These are phyloP conservation scores for Tetrapedia diversipes DNA, from an alignment of 2,888 invertebrate species.

Conservation along the genomic window DNA sequence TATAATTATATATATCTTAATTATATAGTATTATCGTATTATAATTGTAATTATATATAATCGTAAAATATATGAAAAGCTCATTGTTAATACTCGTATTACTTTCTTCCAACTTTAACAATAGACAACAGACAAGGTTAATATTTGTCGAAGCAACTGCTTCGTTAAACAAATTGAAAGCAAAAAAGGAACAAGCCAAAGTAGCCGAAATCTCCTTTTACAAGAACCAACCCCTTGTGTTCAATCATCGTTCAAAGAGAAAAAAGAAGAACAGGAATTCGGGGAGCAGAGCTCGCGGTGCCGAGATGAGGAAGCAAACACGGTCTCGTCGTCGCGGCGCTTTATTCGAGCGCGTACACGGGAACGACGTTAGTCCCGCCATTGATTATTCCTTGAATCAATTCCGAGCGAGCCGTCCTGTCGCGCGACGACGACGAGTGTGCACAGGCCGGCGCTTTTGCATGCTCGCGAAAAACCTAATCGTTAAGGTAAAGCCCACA, in stretches of 20 bases:
- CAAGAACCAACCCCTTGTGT: background rate
- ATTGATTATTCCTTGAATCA: slow-evolving; percentile 62
- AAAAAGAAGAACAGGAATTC: background rate
- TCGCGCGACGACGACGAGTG: slow-evolving; percentile 35
- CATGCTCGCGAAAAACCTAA: slow-evolving; percentile 66
- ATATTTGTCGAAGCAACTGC: too few species aligned
- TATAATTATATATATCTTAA: too few species aligned
- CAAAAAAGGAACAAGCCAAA: too few species aligned
- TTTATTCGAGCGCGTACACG: slow-evolving; percentile 40
- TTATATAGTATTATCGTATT: too few species aligned
- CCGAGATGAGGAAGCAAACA: slow-evolving; percentile 24
- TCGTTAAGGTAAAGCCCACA: slow-evolving; percentile 70
- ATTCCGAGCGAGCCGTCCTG: slow-evolving; percentile 59
- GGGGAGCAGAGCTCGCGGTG: background rate
- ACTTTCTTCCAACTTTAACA: too few species aligned
- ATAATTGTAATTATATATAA: too few species aligned
- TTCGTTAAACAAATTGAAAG: too few species aligned
- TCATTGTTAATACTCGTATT: too few species aligned
- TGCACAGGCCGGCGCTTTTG: slow-evolving; percentile 40
- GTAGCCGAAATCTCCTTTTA: background rate
- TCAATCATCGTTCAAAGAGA: background rate
- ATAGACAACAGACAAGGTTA: too few species aligned
- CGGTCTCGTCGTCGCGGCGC: slow-evolving; percentile 21
- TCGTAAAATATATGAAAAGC: too few species aligned
- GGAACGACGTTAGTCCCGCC: slow-evolving; percentile 51